Evolutionary conservation across 2,888 invertebrate species (phyloP).

Genomic region (Euzetes globulus): DNA sequence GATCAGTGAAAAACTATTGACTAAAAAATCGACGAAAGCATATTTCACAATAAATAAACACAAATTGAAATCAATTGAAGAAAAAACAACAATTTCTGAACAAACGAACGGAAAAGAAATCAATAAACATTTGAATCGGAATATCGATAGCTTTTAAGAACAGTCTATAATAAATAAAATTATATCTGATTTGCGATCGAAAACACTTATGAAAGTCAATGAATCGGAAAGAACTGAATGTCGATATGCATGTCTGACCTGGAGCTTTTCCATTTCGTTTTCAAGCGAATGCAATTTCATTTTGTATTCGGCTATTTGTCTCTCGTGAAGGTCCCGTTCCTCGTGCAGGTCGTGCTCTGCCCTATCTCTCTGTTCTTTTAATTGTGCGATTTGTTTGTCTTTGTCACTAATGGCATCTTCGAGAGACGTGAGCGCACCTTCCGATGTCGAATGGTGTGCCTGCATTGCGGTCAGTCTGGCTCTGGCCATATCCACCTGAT

Average conservation of each 20-base stretch:
- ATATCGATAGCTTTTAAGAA: too few relatives aligned
- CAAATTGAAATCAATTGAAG: neutral
- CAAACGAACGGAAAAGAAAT: neutral
- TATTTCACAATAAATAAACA: neutral
- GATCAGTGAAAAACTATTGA: neutral
- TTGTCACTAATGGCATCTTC: conserved; percentile 94
- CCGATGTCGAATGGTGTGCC: conserved; percentile 82
- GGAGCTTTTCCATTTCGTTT: conserved; percentile 57
- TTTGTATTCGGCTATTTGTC: conserved; percentile 88
- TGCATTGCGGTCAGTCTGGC: conserved; percentile 80
- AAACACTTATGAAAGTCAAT: too few relatives aligned
- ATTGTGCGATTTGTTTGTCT: conserved; percentile 91
- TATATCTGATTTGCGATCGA: too few relatives aligned
- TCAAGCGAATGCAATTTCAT: conserved; percentile 84
- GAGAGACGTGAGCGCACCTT: conserved; percentile 81
- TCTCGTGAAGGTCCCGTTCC: conserved; percentile 84
- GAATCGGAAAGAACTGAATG: neutral
- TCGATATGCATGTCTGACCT: conserved; percentile 36
- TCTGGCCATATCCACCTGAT: conserved; percentile 90
- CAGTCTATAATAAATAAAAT: too few relatives aligned
- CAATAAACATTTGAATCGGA: neutral
- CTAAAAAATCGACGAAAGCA: neutral
- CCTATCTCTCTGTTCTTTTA: conserved; percentile 86
- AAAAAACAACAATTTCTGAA: neutral
- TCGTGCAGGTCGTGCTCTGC: conserved; percentile 93